Conservation (phyloP, 2,888 invertebrate species). For the Salticus scenicus region DNA sequence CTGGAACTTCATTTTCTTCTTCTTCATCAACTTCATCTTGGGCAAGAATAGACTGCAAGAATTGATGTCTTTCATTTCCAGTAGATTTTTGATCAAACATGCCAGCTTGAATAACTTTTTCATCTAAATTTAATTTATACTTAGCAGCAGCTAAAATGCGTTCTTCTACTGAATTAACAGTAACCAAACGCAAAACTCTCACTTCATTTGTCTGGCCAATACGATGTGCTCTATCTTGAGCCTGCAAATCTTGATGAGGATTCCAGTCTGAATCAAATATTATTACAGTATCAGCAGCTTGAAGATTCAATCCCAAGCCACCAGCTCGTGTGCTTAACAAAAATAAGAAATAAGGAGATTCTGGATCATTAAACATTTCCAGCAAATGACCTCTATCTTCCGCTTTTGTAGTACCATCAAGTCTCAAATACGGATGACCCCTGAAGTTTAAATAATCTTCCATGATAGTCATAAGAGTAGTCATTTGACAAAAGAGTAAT, state of each 20-base stretch:
- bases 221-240: constrained; percentile 99
- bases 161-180: constrained; percentile 99
- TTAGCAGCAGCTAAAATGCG: constrained; percentile 97
- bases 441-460: constrained; percentile 97
- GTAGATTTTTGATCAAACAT: constrained; percentile 99
- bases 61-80: constrained; percentile 95
- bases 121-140: constrained; percentile 99
- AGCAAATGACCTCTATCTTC: constrained; percentile 97
- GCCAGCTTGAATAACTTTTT: constrained; percentile 99
- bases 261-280: constrained; percentile 99
- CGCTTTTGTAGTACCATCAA: constrained; percentile 98
- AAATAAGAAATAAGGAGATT: constrained; percentile 95
- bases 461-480: constrained; percentile 98
- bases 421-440: constrained; percentile 85
- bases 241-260: constrained; percentile 99
- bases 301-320: constrained; percentile 97
- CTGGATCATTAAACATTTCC: constrained; percentile 89
- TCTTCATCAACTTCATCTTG: constrained; percentile 96
- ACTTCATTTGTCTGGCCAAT: constrained; percentile 99
- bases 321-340: constrained; percentile 97
- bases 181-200: constrained; percentile 96
- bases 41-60: constrained; percentile 94
- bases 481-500: constrained; percentile 99
- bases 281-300: constrained; percentile 98
- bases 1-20: constrained; percentile 97